phyloP scores from a whole-genome alignment of 1,140 invertebrate species.

The Drosophila nigromelanica region DNA sequence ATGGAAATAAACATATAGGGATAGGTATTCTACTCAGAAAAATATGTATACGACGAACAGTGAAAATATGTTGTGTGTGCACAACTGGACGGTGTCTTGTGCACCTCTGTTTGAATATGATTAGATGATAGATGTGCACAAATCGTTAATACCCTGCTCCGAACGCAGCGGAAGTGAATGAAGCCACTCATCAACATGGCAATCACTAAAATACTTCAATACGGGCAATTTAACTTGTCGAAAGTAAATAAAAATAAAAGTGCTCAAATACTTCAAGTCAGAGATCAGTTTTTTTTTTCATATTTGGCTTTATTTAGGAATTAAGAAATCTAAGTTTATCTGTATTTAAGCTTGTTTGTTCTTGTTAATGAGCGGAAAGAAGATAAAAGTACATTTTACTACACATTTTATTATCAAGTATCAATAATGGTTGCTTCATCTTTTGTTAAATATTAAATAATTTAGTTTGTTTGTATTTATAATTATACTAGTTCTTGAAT shows the following conservation, averaged over 20 bases:
- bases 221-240: not conserved
- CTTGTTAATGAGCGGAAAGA: too few species aligned
- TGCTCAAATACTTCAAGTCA: not conserved
- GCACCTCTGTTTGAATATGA: constrained; percentile 40
- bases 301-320: too few species aligned
- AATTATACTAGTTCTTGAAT: too few species aligned
- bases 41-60: constrained; percentile 1
- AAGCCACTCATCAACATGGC: not conserved
- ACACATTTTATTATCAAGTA: too few species aligned
- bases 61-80: constrained; percentile 28
- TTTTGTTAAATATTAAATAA: not conserved
- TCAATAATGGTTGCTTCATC: too few species aligned
- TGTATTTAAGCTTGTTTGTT: too few species aligned
- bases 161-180: not conserved
- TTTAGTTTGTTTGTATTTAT: not conserved
- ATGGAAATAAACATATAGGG: constrained; percentile 15
- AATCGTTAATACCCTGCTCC: constrained; percentile 15
- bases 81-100: constrained; percentile 41
- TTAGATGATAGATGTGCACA: constrained; percentile 41
- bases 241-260: not conserved
- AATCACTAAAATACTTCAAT: constrained; percentile 6
- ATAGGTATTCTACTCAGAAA: not conserved
- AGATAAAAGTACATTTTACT: too few species aligned
- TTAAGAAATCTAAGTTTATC: not conserved
- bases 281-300: too few species aligned